A percentile compares a stretch with the other conserved stretches of the same genome.
These are phyloP conservation scores for Myotis yumanensis DNA, from an alignment of 2,113 vertebrate species.

Conservation along the genomic window DNA sequence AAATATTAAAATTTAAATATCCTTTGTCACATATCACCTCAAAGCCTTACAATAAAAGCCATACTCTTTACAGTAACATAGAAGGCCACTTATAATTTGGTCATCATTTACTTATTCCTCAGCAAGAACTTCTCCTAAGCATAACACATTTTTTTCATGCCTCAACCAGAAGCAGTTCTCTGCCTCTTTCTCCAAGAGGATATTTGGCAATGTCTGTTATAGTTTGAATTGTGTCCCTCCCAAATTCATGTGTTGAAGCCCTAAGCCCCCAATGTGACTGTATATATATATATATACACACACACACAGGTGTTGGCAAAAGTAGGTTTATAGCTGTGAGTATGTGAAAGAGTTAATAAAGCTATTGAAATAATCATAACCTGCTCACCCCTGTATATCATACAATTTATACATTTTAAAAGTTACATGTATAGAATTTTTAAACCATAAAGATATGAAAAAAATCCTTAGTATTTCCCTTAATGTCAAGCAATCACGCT, in stretches of 20 bases:
- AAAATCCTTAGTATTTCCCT: background rate
- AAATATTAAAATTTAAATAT: constrained; percentile 28
- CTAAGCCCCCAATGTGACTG: background rate
- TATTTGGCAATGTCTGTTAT: background rate
- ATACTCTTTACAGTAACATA: background rate
- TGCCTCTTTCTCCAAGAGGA: background rate
- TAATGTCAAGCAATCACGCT: background rate
- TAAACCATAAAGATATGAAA: background rate
- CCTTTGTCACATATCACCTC: background rate
- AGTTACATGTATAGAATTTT: background rate
- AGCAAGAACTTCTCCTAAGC: background rate
- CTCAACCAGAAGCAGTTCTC: background rate
- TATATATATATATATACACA: background rate
- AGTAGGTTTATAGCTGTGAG: no score
- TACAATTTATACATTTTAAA: background rate
- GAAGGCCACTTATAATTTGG: background rate
- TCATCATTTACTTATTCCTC: background rate
- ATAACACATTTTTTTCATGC: background rate
- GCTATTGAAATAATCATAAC: no score
- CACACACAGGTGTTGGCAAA: background rate
- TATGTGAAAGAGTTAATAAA: no score
- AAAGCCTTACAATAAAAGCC: background rate
- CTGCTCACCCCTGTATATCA: background rate
- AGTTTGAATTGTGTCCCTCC: background rate
- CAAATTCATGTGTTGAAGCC: background rate